Evolutionary conservation across 1,140 invertebrate species (phyloP), one percentile per base, ranked within the genome.

Genomic region (Pogonomyrmex barbatus): DNA sequence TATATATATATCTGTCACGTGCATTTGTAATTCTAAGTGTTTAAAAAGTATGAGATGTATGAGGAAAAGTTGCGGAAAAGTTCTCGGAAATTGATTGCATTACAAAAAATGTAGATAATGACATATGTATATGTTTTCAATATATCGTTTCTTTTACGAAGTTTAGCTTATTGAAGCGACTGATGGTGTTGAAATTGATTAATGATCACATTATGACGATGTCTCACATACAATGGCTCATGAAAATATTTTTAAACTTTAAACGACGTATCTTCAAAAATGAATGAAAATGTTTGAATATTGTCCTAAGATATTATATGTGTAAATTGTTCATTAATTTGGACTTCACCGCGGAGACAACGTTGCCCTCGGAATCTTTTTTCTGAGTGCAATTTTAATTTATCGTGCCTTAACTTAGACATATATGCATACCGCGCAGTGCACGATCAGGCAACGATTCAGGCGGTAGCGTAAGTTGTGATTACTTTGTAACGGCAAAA

Each of bases 351-450:
- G 8, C 6, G 33, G 47, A 30, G 3, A 67, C 6, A 24, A 30
- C 8, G 45, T 58, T 73, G 67, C 14, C 14, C 42, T 83, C 30
- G 58, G 78, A 33, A 81, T 73, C 12, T 30, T 39, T 36, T 45
- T 81, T 70, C 52, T 70, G 63, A 81, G 39, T 4, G 39, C 78
- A 70, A 58, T 83, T 83, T 82, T 75, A 14, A 12, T 73, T 82
- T 75, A 39, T 30, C 50, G 79, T 83, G 79, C 79, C 79, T 83
- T 83, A 75, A 73, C 8, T 24, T 60, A 73, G 39, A 42, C 58
- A 24, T 54, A 14, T 30, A 79, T 50, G 45, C 12, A 67, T 24
- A 67, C 17, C 24, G 24, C 24, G 24, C 24, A 24, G 24, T 24
- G 24, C 24, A 24, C 24, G 24, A 24, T 24, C 24, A 24, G 24